Conservation (phyloP, 30 jellyfish, hydroid and myxozoan genomes). For the Hydra vulgaris region DNA sequence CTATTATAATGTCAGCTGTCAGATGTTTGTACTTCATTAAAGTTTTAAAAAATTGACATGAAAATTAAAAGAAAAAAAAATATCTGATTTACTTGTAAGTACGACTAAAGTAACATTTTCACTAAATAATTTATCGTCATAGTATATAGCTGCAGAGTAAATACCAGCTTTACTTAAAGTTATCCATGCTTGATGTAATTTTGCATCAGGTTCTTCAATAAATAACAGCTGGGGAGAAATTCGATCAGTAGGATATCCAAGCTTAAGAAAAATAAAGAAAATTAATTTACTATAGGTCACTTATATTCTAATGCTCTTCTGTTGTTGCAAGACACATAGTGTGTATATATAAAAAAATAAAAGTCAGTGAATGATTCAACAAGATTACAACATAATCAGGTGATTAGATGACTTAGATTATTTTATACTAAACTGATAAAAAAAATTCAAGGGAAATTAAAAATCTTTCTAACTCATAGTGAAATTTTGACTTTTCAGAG, state of each 20-base stretch:
- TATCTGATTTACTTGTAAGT: not conserved
- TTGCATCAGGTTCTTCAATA: not conserved
- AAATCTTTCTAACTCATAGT: too few species aligned
- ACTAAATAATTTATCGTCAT: conserved; percentile 17
- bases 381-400: too few species aligned
- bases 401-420: too few species aligned
- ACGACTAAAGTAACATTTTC: conserved; percentile 18
- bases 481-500: too few species aligned
- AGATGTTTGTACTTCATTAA: too few species aligned
- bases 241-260: not conserved
- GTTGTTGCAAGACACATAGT: too few species aligned
- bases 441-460: too few species aligned
- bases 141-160: conserved; percentile 5
- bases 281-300: too few species aligned
- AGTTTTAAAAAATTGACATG: not conserved
- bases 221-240: conserved; percentile 12
- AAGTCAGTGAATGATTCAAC: not conserved
- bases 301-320: too few species aligned
- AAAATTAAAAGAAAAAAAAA: not conserved
- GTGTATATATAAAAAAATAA: too few species aligned
- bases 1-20: too few species aligned
- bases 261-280: not conserved
- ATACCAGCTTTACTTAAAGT: conserved; percentile 20
- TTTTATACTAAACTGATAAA: too few species aligned
- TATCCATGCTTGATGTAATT: conserved; percentile 14